phyloP scores from a whole-genome alignment of 2,797 vertebrate species.

The Phalanger gymnotis region DNA sequence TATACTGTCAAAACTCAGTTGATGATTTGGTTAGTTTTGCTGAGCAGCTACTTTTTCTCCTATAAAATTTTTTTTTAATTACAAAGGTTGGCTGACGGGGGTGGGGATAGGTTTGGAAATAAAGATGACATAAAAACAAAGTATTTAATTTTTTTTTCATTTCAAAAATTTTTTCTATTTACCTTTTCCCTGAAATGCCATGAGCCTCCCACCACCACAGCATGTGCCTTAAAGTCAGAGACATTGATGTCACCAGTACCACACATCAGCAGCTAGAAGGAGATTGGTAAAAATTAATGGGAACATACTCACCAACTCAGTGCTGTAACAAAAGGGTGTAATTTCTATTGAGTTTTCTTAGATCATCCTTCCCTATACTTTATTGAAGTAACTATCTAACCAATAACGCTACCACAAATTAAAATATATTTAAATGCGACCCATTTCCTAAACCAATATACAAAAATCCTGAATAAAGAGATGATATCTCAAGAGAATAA shows the following conservation, averaged over 20 bases:
- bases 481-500: not conserved
- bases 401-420: constrained; percentile 20
- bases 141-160: not conserved
- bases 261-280: constrained; percentile 95
- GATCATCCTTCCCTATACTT: not conserved
- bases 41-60: not conserved
- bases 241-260: constrained; percentile 98
- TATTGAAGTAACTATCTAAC: not conserved
- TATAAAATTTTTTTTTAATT: not conserved
- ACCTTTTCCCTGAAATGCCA: constrained; percentile 99
- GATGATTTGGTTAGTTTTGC: not conserved
- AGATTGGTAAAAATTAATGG: constrained; percentile 56
- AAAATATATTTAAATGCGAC: not conserved
- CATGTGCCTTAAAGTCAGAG: constrained; percentile 98
- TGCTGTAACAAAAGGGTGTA: not conserved
- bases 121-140: not conserved
- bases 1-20: not conserved
- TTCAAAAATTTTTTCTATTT: constrained; percentile 42
- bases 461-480: constrained; percentile 44
- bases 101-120: not conserved
- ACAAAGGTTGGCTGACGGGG: not conserved
- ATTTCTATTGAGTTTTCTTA: not conserved
- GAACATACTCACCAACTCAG: not conserved
- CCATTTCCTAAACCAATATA: not conserved
- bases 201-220: constrained; percentile 96